phyloP scores from a whole-genome alignment of 2,888 invertebrate species.

The Diarsia dahlii region DNA sequence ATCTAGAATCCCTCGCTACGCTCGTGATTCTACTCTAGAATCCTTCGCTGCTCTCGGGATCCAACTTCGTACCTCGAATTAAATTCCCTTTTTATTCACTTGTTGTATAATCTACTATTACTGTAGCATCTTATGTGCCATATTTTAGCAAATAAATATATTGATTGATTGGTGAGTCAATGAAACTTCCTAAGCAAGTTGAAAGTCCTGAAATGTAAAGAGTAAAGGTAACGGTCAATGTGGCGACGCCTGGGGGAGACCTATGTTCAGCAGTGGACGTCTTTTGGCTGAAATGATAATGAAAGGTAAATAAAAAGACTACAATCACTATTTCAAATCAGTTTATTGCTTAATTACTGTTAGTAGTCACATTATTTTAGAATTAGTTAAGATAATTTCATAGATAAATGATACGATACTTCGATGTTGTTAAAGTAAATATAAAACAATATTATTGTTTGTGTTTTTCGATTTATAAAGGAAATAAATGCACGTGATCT shows the following conservation, averaged over 20 bases:
- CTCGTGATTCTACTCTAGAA: too few species aligned
- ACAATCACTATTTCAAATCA: constrained; percentile 10
- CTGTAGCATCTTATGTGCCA: too few species aligned
- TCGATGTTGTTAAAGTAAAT: constrained; percentile 22
- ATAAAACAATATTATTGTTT: neutral
- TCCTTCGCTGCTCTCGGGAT: too few species aligned
- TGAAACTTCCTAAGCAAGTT: neutral
- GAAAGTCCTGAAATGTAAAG: neutral
- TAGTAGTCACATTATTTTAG: constrained; percentile 27
- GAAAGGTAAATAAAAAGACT: constrained; percentile 28
- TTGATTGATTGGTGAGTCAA: neutral
- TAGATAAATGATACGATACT: constrained; percentile 24
- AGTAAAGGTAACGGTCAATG: too few species aligned
- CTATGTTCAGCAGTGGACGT: too few species aligned
- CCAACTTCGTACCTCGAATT: too few species aligned
- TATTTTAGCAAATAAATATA: too few species aligned
- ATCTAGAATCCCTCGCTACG: too few species aligned
- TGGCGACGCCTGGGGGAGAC: too few species aligned
- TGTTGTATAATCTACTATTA: too few species aligned
- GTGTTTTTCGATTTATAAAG: neutral
- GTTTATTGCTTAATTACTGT: constrained; percentile 35
- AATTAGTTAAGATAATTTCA: constrained; percentile 37
- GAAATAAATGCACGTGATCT: constrained; percentile 26
- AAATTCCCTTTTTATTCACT: too few species aligned
- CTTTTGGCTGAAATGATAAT: too few species aligned